Evolutionary conservation across 1,140 invertebrate genomes (phyloP), one percentile per base, ranked within the genome.

Genomic region (Tetramorium parvispinum): DNA sequence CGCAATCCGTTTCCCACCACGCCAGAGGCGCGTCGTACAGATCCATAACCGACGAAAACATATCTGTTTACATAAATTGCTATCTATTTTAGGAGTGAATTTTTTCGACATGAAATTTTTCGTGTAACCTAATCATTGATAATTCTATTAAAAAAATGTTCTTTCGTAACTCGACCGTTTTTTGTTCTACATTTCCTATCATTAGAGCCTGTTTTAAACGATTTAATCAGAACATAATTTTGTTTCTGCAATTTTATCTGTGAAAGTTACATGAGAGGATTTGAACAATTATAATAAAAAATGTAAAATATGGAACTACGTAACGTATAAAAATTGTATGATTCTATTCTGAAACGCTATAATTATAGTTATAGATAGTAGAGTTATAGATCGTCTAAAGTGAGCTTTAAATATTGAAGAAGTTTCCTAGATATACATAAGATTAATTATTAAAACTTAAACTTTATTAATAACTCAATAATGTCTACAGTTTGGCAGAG

Each of bases 401-500:
- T 68, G 40, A 0, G 0, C 40, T 68, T 68, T 46, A 68, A 6
- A 68, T 24, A 68, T 4, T 16, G 24, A 24, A 68, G 40, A n/a
- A 1, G 10, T 37, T 40, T 63, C 37, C 18, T n/a, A 37, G 16
- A 6, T 21, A 21, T 43, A 66, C 18, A 11, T 66, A 43, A 66
- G 5, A 43, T 37, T 71, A 16, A 32, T 24, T 40, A 57, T 10
- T 7, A 59, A 75, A 57, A 40, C 37, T 43, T 43, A 24, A 57
- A 49, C 6, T 68, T 68, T 49, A 68, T 68, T 68, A 68, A 24
- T 46, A 68, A 68, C 1, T 49, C 21, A 49, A 68, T 18, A 68
- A 43, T 65, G 2, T 21, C n/a, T 93, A 96, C 85, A 96, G 94
- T 87, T 95, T 96, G 51, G 96, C 96, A 53, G 94, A 95, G 0